Base-by-base conservation (phyloP, 2,113 vertebrate genomes). In the Podilymbus podiceps region DNA sequence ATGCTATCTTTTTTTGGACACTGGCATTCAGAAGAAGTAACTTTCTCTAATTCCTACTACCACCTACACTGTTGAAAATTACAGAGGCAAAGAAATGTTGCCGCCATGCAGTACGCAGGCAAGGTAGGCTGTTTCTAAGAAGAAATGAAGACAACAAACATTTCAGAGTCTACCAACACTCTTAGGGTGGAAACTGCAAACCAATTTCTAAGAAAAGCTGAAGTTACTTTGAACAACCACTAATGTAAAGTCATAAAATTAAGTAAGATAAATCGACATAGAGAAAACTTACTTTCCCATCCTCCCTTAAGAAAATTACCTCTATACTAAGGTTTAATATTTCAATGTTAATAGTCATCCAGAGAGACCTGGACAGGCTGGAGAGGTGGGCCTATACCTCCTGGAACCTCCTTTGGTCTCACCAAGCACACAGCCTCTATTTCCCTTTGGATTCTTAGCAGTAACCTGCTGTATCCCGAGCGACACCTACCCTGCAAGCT, bases 121-220 rank as follows among this genome's bases (percentile, higher is more conserved):
- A 64, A 16, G 1, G 16, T 2, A 33, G n/a, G 49, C 25, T 49
- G 55, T 27, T 87, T 49, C 19, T 6, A 69, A 19, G 4, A 58
- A 81, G 64, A 49, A 84, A 49, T 8, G 4, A 62, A 46, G 63
- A 49, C 7, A 38, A 30, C 30, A 59, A 47, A 42, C 31, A 31
- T 49, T 85, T 64, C 14, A 31, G 85, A 87, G 71, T 24, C 62
- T 53, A 20, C 30, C 58, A 58, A 68, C 27, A 27, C 23, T 49
- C 35, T 42, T 12, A 35, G 0, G 0, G 18, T 40, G 44, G 15
- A 63, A 81, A 78, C 0, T 21, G 47, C 10, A 63, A 68, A 59
- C 6, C 13, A 15, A 6, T 19, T 67, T 33, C 49, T 44, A 25
- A 59, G 33, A 38, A 59, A 91, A 84, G 40, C 4, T 14, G 11